Evolutionary conservation across 2,113 vertebrate species (phyloP).

Genomic region (Catharus minimus): DNA sequence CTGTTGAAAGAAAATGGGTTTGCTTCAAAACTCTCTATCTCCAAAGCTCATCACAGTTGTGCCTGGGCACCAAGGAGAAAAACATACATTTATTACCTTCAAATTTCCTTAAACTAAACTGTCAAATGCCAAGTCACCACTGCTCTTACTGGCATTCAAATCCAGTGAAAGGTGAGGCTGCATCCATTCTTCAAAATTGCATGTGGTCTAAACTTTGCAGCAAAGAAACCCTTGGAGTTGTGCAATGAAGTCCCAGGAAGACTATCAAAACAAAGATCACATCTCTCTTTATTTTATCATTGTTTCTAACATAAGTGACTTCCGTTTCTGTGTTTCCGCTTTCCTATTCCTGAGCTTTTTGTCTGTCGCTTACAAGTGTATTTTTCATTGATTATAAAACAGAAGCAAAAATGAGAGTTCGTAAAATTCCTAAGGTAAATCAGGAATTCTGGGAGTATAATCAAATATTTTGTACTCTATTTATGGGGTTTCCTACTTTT

Average conservation of each 20-base stretch:
- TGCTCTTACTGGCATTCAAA: not conserved
- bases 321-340: not conserved
- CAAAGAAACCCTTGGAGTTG: not conserved
- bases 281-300: not conserved
- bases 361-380: not conserved
- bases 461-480: not conserved
- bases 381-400: not conserved
- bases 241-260: not conserved
- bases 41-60: not conserved
- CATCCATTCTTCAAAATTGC: not conserved
- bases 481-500: not conserved
- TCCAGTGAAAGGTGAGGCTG: not conserved
- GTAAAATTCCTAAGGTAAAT: not conserved
- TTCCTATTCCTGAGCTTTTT: not conserved
- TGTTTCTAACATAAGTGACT: not conserved
- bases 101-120: not conserved
- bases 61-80: not conserved
- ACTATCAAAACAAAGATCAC: not conserved
- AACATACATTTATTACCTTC: not conserved
- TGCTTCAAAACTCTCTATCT: conserved; percentile 11
- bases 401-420: not conserved
- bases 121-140: not conserved
- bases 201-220: not conserved
- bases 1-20: conserved; percentile 48
- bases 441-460: not conserved